Base-by-base conservation (phyloP, 2,113 vertebrate species). In the Muscicapa adusta region DNA sequence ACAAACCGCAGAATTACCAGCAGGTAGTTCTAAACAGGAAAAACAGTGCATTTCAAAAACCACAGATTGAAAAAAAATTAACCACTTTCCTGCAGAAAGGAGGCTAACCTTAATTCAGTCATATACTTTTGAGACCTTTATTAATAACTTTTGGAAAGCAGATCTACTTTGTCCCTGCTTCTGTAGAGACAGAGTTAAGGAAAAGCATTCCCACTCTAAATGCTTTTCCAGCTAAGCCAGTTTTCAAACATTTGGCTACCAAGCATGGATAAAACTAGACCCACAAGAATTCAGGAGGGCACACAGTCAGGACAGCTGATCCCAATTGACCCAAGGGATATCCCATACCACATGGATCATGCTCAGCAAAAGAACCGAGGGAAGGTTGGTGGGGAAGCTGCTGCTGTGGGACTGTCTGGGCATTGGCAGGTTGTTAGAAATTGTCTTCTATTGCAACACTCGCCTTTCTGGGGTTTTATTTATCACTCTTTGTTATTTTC, bases 201-300 rank as follows among this genome's bases (percentile, higher is more conserved):
- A 75, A 87, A 81, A 77, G 10, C 42, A 53, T 61, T 89, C 42
- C 56, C n/a, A 54, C 9, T 47, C n/a, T 48, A 45, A 93, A 71
- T n/a, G 40, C 31, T 91, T 87, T 92, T 92, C 87, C 91, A 95
- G 94, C 23, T 85, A 91, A 83, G 33, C 20, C 71, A 79, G 36
- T 34, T 95, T 81, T 85, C 42, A 68, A 91, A 67, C 11, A 26
- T 63, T 76, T 92, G 73, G 84, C 70, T 88, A 82, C 50, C 23
- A 57, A 78, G 50, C n/a, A 56, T 42, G 45, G 34, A 63, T 72
- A 68, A 62, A 78, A 79, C 33, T 45, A 50, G 16, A 53, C 43
- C 67, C 54, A 62, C 31, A 54, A 48, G 40, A 82, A 83, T 68
- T 75, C 33, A 56, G 63, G 34, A 53, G 47, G 20, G n/a, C 29